These are phyloP conservation scores for Drosophila phalerata DNA, from an alignment of 2,888 invertebrate genomes.

Conservation along the genomic window DNA sequence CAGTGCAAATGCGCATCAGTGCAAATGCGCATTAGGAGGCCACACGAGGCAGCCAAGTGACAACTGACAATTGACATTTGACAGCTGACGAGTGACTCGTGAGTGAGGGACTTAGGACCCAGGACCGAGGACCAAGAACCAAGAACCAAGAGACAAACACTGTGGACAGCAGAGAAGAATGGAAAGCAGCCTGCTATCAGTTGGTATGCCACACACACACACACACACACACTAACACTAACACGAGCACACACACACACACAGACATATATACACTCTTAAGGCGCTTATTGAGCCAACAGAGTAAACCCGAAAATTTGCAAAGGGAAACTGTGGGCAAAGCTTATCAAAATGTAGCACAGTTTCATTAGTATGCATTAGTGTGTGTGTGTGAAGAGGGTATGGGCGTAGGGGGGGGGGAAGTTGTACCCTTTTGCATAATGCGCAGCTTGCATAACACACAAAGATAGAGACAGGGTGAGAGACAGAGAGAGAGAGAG, in stretches of 20 bases:
- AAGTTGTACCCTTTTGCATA: constrained; percentile 36
- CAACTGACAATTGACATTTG: constrained; percentile 64
- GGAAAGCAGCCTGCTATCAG: constrained; percentile 38
- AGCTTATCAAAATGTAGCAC: constrained; percentile 61
- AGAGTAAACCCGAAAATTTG: constrained; percentile 33
- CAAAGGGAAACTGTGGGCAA: constrained; percentile 29
- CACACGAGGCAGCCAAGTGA: constrained; percentile 62
- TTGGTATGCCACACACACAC: constrained; percentile 23
- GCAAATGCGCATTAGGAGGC: constrained; percentile 64
- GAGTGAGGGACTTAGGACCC: constrained; percentile 6
- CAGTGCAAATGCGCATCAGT: constrained; percentile 64
- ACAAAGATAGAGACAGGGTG: neutral
- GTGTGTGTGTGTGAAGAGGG: neutral
- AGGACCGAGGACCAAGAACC: constrained; percentile 3
- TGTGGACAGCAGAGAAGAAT: constrained; percentile 8
- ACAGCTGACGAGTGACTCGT: constrained; percentile 56
- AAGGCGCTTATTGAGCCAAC: constrained; percentile 66
- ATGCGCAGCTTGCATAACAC: constrained; percentile 48
- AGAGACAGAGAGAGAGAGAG: neutral
- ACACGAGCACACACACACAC: constrained; percentile 1
- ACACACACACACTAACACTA: constrained; percentile 11
- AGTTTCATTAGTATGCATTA: constrained; percentile 54
- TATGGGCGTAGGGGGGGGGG: neutral
- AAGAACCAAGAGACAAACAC: constrained; percentile 6
- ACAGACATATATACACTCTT: constrained; percentile 15